Percentiles rank a stretch among this genome's conserved stretches.
Conservation (phyloP, 2,888 invertebrate species). For the Parnassius apollo region DNA sequence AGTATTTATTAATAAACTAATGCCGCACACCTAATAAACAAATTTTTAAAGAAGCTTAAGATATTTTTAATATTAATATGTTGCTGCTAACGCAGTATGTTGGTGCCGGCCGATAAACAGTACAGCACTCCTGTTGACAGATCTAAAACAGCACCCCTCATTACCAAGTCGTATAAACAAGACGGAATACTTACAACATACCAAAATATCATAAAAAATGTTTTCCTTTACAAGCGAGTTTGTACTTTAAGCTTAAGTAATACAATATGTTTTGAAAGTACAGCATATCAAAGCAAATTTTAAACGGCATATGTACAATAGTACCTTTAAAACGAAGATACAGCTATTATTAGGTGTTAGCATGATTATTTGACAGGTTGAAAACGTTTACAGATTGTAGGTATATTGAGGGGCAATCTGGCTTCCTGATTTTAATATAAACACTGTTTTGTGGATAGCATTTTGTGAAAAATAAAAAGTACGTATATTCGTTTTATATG, state of each 20-base stretch:
- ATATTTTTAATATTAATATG: constrained; percentile 49
- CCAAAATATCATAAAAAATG: constrained; percentile 62
- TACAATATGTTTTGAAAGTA: constrained; percentile 30
- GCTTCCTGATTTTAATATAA: constrained; percentile 76
- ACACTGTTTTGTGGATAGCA: constrained; percentile 62
- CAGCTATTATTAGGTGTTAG: constrained; percentile 79
- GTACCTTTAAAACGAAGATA: constrained; percentile 69
- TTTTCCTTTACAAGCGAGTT: constrained; percentile 36
- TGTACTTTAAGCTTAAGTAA: constrained; percentile 38
- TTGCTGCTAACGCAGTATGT: constrained; percentile 53
- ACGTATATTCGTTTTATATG: constrained; percentile 53
- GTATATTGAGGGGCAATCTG: constrained; percentile 76
- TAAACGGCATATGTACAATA: constrained; percentile 58
- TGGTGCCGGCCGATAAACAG: constrained; percentile 61
- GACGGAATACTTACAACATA: constrained; percentile 50
- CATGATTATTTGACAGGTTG: constrained; percentile 79
- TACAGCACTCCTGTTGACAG: constrained; percentile 62
- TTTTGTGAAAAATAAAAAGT: constrained; percentile 55
- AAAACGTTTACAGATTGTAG: constrained; percentile 77
- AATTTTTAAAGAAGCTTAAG: constrained; percentile 34
- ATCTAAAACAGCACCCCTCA: constrained; percentile 65
- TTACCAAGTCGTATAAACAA: constrained; percentile 66
- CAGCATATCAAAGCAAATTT: constrained; percentile 39
- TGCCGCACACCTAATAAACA: constrained; percentile 17
- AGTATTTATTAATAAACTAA: constrained; percentile 24